Evolutionary conservation across 2,797 vertebrate genomes (phyloP), one percentile per base, ranked within the genome.

Genomic region (Micrastur ruficollis): DNA sequence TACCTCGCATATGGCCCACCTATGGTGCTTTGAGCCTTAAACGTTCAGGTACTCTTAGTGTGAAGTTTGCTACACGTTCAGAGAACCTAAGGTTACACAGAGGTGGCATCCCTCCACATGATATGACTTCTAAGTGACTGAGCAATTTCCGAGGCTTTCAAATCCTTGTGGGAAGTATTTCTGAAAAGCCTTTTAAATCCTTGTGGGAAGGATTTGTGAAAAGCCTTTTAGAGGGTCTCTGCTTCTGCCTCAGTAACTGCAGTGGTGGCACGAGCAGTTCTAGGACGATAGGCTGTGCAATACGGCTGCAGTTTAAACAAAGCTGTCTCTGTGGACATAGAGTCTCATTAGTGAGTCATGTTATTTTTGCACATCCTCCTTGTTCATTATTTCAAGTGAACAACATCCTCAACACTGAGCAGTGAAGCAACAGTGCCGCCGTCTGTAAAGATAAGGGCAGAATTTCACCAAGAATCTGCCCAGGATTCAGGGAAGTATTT

Each of bases 1-100:
- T 53, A 56, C 7, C 18, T 86, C 3, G 0, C 0, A 0, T 55
- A 21, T 61, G 62, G 19, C 13, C 26, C 38, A 27, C 6, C 40
- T 44, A 2, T 23, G 47, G 50, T 68, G 22, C 53, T 72, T 44
- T n/a, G 13, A 19, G 52, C 49, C 20, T 63, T 21, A n/a, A 76
- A 23, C 29, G 14, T 49, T 63, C 52, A 56, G 14, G 11, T 82
- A 32, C 23, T 53, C 70, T 68, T 92, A n/a, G 21, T n/a, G 53
- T 81, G 42, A 86, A 38, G 6, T 65, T 56, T 49, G 29, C 34
- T 80, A 8, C 27, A 16, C 2, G 0, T 70, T 73, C 75, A 71
- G 65, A 82, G 44, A 90, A 63, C 21, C 26, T 53, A 15, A 67
- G 44, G 20, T 70, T 82, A 85, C 66, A 19, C 29, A 78, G 70